Evolutionary conservation across 1,140 invertebrate genomes (phyloP).

Genomic region (Amphibalanus amphitrite): DNA sequence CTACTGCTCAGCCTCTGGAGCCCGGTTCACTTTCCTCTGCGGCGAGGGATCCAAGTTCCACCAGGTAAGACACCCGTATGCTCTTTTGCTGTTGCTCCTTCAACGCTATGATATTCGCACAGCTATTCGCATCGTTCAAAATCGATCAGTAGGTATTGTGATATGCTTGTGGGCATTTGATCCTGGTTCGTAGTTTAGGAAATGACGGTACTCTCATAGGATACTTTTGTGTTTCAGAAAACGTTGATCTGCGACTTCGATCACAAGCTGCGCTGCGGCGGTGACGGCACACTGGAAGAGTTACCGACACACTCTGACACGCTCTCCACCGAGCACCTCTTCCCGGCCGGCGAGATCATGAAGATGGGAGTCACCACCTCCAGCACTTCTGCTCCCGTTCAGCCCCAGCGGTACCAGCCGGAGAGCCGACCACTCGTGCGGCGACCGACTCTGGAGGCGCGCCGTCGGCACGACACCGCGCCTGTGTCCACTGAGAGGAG

Average conservation of each 20-base stretch:
- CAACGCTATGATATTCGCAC: too few relatives aligned
- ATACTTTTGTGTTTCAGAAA: neutral
- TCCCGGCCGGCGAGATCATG: neutral
- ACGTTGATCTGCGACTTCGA: neutral
- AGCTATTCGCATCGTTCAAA: too few relatives aligned
- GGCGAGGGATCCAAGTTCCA: constrained; percentile 4
- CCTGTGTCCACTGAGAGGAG: neutral
- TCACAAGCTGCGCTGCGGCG: neutral
- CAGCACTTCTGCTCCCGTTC: too few relatives aligned
- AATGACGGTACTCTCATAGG: too few relatives aligned
- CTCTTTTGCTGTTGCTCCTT: too few relatives aligned
- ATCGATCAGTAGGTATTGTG: too few relatives aligned
- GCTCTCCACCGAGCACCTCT: neutral
- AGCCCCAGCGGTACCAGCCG: too few relatives aligned
- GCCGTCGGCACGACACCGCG: neutral
- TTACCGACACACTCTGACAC: neutral
- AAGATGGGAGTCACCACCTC: neutral
- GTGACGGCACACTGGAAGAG: neutral
- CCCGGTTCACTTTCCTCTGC: neutral
- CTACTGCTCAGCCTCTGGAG: neutral
- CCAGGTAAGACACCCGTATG: too few relatives aligned
- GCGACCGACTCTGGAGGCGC: too few relatives aligned
- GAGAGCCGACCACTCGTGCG: neutral
- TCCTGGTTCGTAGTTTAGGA: too few relatives aligned
- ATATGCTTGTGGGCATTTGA: too few relatives aligned